Percentiles rank a stretch among this genome's conserved stretches.
These are phyloP conservation scores for Campylomormyrus numenius DNA, from an alignment of 2,113 vertebrate species.

Conservation along the genomic window DNA sequence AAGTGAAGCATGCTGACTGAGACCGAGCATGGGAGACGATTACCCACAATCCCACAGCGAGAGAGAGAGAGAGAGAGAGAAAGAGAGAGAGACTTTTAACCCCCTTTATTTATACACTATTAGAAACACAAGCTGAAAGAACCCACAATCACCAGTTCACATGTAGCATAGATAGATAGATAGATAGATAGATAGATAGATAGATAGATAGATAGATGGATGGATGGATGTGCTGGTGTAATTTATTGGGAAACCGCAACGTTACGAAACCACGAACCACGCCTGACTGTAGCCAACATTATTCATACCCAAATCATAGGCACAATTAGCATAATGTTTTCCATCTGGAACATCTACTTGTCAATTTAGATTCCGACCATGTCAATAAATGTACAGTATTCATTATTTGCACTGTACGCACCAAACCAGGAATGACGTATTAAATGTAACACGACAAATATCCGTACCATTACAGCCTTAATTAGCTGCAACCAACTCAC, in stretches of 20 bases:
- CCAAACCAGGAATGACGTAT: background rate
- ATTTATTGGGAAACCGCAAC: background rate
- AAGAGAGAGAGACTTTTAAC: no score
- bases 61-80: no score
- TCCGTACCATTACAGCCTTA: background rate
- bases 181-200: no score
- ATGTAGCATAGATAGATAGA: no score
- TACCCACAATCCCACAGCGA: no score
- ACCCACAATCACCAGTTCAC: no score
- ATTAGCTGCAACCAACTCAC: background rate
- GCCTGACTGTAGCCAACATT: background rate
- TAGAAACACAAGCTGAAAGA: no score
- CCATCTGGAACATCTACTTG: background rate
- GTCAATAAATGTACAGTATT: background rate
- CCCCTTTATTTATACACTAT: no score
- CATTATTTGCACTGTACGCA: background rate
- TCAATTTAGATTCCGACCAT: background rate
- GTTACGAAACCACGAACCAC: background rate
- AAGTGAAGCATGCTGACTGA: no score
- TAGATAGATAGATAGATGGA: no score
- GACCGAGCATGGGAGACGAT: no score
- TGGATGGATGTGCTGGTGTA: no score
- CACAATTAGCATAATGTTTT: background rate
- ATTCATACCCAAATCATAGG: background rate
- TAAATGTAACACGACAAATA: background rate